Conservation (phyloP, 2,888 invertebrate genomes). For the Dioctria linearis region DNA sequence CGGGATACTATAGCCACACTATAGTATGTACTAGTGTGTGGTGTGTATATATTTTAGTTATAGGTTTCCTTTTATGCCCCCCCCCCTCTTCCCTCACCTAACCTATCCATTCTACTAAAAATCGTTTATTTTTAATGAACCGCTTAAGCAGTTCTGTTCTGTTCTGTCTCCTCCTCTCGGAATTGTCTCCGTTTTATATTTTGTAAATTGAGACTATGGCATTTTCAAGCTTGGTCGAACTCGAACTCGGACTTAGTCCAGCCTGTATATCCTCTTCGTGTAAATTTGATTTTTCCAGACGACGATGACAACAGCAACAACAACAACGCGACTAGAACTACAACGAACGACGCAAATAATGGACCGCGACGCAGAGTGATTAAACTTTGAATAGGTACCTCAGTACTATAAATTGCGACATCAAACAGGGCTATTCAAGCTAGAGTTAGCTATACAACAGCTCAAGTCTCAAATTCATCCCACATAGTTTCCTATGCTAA, state of each 20-base stretch:
- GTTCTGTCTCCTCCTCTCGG: not conserved
- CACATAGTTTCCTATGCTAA: not conserved
- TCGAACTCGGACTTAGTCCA: not conserved
- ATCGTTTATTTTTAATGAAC: too few relatives aligned
- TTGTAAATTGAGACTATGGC: not conserved
- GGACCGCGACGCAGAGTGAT: slow-evolving; percentile 15
- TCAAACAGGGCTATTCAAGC: not conserved
- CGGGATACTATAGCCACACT: slow-evolving; percentile 4
- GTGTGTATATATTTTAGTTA: too few relatives aligned
- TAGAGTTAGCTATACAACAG: not conserved
- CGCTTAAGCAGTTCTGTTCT: slow-evolving; percentile 5
- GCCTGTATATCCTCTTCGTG: not conserved
- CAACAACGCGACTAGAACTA: too few relatives aligned
- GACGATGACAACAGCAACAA: too few relatives aligned
- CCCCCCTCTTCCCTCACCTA: too few relatives aligned
- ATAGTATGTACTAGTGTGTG: too few relatives aligned
- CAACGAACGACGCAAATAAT: slow-evolving; percentile 18
- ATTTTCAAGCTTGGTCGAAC: not conserved
- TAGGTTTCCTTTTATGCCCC: too few relatives aligned
- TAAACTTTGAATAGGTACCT: slow-evolving; percentile 32
- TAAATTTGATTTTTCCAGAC: not conserved
- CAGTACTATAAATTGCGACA: slow-evolving; percentile 24
- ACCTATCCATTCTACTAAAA: too few relatives aligned
- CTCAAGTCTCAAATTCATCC: not conserved
- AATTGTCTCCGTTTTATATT: slow-evolving; percentile 7